Base-by-base conservation (phyloP, 1,140 invertebrate genomes). In the Manduca sexta region DNA sequence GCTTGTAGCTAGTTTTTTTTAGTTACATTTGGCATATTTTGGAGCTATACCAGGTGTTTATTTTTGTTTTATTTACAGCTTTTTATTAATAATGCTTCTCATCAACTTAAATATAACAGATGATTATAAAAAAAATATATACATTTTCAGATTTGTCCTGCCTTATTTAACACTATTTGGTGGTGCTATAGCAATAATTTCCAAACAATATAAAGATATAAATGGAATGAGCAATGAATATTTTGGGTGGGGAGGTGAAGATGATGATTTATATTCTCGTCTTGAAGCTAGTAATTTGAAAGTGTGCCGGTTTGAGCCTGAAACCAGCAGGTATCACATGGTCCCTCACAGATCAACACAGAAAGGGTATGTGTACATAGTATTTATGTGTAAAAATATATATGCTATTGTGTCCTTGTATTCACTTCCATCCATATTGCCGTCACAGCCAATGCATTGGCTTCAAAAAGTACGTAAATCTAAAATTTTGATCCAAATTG, bases 161-260 rank as follows among this genome's bases (percentile, higher is more conserved):
- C 92, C 93, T 17, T 95, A 95, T 58, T 84, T 87, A 18, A 89
- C 89, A 38, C 82, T 94, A 11, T 93, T 94, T 82, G 93, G 93
- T 6, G 93, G 94, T 16, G 93, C 90, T n/a, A 89, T 94, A 54
- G 88, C 93, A 13, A 89, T 96, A 44, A 87, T 87, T 6, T 88
- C 89, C 29, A 86, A 90, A 42, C 92, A 94, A 52, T 97, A 93
- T 76, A 87, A 91, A 49, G 77, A 84, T 56, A 91, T 96, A 1
- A 98, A 99, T 87, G 97, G 97, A 1, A 98, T 97, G 89, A 95
- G 95, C 10, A 98, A 97, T 86, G 78, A 91, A 16, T 97, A 94
- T 84, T 95, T 91, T 88, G 95, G 94, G 0, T 96, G 93, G 93
- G 94, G 91, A 47, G 95, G 93, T 31, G 95, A 97, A 86, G 95